Base-by-base conservation (phyloP, 2,113 vertebrate species). In the Taurulus bubalis region DNA sequence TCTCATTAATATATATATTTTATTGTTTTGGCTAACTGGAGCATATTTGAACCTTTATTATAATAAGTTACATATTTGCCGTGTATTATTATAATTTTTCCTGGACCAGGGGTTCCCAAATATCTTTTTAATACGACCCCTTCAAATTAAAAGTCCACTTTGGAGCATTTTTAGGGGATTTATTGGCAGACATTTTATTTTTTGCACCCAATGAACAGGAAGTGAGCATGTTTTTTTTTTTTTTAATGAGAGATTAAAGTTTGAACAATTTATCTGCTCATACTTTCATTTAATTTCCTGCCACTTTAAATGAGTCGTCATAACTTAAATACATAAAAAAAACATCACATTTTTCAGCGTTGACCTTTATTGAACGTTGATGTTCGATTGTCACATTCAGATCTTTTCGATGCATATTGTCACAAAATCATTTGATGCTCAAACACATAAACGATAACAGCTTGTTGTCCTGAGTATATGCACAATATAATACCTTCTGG, bases 401-500 rank as follows among this genome's bases (percentile, higher is more conserved):
- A 0, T 66, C 14, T 30, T 0, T 7, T 42, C 6, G 32, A 38
- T 26, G 20, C 40, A 59, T 28, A 56, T 58, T 26, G 9, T 7
- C 59, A 65, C 63, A 73, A 6, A 56, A 69, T 30, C 22, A 28
- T 47, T 45, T 16, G 9, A 12, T 18, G 3, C 20, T 45, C 20
- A 72, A 60, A 65, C 53, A 20, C 47, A 51, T 3, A 47, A 47
- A 47, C 65, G 1, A 40, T 16, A 71, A 22, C 24, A 32, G 36
- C 34, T 60, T 66, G 10, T 80, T 80, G 71, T 88, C 78, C 76
- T 89, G 83, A 91, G 86, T 83, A 85, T 71, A 89, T 71, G 51
- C 26, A 32, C 15, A 68, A 49, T 49, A 49, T 45, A 62, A 71
- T 78, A 2, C 7, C n/a, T 36, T 68, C 20, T 67, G 59, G 15